Evolutionary conservation across 2,797 vertebrate species (phyloP).

Genomic region (Cynopterus sphinx): DNA sequence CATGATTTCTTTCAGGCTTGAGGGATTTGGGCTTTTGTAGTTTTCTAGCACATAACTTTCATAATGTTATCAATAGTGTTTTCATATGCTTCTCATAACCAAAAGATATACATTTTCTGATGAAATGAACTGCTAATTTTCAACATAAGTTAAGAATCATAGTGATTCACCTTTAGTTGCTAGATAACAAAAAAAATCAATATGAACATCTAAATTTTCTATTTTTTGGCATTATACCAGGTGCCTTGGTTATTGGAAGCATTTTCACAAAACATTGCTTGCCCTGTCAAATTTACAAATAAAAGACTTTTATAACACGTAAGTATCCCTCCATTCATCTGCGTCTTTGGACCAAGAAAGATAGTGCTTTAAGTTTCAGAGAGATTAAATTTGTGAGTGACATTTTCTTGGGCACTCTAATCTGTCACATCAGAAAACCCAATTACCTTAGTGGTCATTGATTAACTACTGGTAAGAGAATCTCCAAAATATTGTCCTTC

Average conservation of each 20-base stretch:
- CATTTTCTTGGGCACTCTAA: conserved; percentile 31
- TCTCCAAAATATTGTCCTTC: conserved; percentile 63
- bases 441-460: conserved; percentile 63
- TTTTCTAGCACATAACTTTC: not conserved
- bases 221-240: not conserved
- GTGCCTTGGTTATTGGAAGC: not conserved
- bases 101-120: not conserved
- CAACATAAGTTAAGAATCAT: not conserved
- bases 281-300: conserved; percentile 18
- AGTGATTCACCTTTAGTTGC: not conserved
- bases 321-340: not conserved
- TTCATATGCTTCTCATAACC: not conserved
- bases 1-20: not conserved
- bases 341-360: conserved; percentile 26
- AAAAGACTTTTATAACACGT: not conserved
- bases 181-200: not conserved
- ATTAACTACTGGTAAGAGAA: conserved; percentile 56
- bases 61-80: not conserved
- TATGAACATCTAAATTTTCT: not conserved
- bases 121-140: not conserved
- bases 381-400: conserved; percentile 66
- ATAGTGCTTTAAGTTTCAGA: conserved; percentile 14
- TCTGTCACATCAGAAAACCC: conserved; percentile 59
- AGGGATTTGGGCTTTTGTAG: not conserved
- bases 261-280: conserved; percentile 36